Percentiles rank a stretch among this genome's conserved stretches.
phyloP scores from a whole-genome alignment of 2,797 vertebrate species.

The Oreortyx pictus region DNA sequence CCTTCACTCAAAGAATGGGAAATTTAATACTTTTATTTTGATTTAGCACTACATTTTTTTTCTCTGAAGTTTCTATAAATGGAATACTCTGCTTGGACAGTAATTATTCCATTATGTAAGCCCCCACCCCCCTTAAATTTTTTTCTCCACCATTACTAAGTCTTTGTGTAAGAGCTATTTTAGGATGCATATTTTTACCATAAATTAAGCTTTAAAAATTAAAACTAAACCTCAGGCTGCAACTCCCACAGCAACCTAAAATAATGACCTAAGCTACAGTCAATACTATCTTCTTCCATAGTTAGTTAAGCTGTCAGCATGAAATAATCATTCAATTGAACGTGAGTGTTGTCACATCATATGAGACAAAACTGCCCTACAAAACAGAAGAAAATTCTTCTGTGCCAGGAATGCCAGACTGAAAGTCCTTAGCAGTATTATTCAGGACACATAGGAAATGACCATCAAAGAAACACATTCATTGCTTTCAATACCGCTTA shows the following conservation, averaged over 20 bases:
- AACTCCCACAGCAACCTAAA: background rate
- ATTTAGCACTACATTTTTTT: background rate
- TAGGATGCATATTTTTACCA: background rate
- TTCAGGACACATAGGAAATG: conserved; percentile 33
- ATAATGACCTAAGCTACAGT: conserved; percentile 4
- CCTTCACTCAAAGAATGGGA: background rate
- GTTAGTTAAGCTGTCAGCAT: background rate
- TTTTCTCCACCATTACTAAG: background rate
- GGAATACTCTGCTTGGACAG: background rate
- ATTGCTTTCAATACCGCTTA: background rate
- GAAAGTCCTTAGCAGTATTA: background rate
- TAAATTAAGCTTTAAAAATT: conserved; percentile 13
- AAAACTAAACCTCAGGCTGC: conserved; percentile 1
- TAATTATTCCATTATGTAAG: background rate
- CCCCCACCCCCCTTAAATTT: background rate
- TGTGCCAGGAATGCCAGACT: background rate
- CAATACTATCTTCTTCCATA: background rate
- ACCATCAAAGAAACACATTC: conserved; percentile 23
- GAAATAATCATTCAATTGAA: background rate
- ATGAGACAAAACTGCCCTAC: background rate
- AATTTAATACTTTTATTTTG: background rate
- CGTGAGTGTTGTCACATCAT: background rate
- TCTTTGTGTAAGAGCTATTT: background rate
- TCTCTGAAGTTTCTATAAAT: background rate
- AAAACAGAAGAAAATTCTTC: conserved; percentile 26